A percentile compares a stretch with the other conserved stretches of the same genome.
Conservation (phyloP, 2,113 vertebrate genomes). For the Colaptes auratus region DNA sequence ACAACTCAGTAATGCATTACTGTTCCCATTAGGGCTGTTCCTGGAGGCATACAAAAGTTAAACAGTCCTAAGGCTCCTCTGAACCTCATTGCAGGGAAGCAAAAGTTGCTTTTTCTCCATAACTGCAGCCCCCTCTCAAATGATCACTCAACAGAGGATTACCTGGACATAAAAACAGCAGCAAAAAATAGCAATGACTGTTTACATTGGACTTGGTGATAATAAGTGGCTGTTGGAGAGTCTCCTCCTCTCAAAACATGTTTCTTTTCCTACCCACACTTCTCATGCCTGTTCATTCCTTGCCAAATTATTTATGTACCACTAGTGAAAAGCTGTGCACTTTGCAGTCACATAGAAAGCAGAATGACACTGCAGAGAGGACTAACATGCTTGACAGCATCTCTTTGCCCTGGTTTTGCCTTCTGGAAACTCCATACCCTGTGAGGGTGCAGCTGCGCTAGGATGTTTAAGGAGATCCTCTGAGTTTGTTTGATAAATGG, state of each 20-base stretch:
- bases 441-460: background rate
- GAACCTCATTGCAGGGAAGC: background rate
- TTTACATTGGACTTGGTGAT: background rate
- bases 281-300: background rate
- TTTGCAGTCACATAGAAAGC: background rate
- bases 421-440: accelerated
- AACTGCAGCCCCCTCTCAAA: background rate
- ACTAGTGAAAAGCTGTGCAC: background rate
- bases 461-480: background rate
- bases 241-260: background rate
- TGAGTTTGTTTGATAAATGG: background rate
- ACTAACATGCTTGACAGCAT: background rate
- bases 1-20: background rate
- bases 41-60: background rate
- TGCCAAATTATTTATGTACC: background rate
- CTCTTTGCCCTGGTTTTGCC: background rate
- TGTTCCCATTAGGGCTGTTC: background rate
- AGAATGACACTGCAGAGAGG: background rate
- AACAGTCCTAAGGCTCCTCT: background rate
- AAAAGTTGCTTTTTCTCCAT: background rate
- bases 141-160: background rate
- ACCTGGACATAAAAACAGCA: background rate
- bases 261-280: background rate
- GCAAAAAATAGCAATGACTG: background rate
- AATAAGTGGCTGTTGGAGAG: background rate